Conservation (phyloP, 2,113 vertebrate species). For the Stictonetta naevosa region DNA sequence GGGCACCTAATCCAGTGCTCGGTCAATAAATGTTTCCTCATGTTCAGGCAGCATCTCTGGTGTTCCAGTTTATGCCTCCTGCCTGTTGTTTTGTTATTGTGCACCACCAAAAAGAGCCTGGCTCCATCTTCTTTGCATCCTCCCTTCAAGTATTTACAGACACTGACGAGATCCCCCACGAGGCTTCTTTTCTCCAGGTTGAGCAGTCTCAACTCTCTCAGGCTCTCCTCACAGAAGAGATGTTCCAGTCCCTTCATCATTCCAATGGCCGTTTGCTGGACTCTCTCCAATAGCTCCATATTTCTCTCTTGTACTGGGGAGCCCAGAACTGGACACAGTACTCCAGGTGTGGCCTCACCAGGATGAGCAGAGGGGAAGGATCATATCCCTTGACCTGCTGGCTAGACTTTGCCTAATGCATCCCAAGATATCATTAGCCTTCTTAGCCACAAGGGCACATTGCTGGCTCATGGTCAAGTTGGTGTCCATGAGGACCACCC, state of each 20-base stretch:
- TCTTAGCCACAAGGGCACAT: not conserved
- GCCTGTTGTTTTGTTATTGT: too few relatives aligned
- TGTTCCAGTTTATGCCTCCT: too few relatives aligned
- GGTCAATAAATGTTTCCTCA: not conserved
- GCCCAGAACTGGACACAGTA: not conserved
- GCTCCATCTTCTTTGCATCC: not conserved
- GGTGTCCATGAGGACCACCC: not conserved
- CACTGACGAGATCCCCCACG: not conserved
- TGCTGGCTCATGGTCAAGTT: not conserved
- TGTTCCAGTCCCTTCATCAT: too few relatives aligned
- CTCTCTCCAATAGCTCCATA: not conserved
- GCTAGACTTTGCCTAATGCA: not conserved
- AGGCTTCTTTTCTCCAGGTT: not conserved
- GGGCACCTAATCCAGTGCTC: not conserved
- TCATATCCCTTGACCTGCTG: not conserved
- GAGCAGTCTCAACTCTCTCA: not conserved
- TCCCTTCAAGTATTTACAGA: not conserved
- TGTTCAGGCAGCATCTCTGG: too few relatives aligned
- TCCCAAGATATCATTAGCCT: not conserved
- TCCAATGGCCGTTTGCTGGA: not conserved
- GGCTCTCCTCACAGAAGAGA: not conserved
- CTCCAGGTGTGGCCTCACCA: not conserved
- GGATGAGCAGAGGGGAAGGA: not conserved
- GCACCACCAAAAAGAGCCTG: too few relatives aligned
- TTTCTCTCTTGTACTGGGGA: not conserved